Evolutionary conservation across 37 sponge, comb jelly and placozoan genomes (phyloP).

Genomic region (Aplysina aerophoba): DNA sequence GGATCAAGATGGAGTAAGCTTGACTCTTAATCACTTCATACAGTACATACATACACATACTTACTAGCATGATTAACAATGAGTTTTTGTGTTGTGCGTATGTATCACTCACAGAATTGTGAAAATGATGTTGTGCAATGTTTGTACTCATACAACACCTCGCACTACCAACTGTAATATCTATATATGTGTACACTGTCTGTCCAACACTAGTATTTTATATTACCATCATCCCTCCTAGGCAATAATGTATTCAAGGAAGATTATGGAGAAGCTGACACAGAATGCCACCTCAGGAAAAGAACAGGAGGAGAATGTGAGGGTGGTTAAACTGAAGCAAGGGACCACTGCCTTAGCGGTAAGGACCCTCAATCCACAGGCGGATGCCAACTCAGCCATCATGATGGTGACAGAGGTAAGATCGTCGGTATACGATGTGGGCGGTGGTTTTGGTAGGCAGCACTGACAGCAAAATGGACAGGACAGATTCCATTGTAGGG

Average conservation of each 20-base stretch:
- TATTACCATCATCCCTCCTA: neutral
- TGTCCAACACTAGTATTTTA: too few species aligned
- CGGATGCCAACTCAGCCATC: constrained; percentile 73
- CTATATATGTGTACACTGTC: neutral
- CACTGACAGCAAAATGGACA: too few species aligned
- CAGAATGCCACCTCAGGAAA: too few species aligned
- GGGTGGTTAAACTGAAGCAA: constrained; percentile 17
- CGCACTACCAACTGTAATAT: neutral
- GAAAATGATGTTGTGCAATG: too few species aligned
- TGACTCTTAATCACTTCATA: neutral
- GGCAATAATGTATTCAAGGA: neutral
- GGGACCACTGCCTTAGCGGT: constrained; percentile 47
- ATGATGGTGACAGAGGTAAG: constrained; percentile 70
- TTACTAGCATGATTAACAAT: too few species aligned
- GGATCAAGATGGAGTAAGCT: constrained; percentile 21
- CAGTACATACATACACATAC: too few species aligned
- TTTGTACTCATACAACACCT: too few species aligned
- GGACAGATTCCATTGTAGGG: too few species aligned
- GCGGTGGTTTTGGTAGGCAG: too few species aligned
- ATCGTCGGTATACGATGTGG: too few species aligned
- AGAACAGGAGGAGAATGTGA: neutral
- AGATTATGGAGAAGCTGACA: neutral
- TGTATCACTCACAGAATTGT: too few species aligned
- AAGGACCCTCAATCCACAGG: constrained; percentile 56
- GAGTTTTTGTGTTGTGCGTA: too few species aligned